phyloP scores from a whole-genome alignment of 2,797 vertebrate species.

The Anguilla obscura region DNA sequence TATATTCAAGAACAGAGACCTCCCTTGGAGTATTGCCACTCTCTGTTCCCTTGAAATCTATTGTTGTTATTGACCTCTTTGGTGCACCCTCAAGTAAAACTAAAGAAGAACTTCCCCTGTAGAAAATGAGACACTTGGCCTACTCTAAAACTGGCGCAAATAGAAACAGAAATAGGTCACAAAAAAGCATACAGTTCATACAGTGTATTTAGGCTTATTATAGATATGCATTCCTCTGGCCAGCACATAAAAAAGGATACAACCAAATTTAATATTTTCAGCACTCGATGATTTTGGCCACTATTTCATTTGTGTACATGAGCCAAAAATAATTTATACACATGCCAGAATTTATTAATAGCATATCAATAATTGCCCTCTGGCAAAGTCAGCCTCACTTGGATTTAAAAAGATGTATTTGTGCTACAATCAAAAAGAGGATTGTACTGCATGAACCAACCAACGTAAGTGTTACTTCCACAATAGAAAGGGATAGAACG shows the following conservation, averaged over 20 bases:
- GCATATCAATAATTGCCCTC: not conserved
- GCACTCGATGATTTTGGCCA: too few relatives aligned
- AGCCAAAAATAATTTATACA: not conserved
- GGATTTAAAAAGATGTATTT: not conserved
- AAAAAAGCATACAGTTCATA: not conserved
- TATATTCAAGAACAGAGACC: not conserved
- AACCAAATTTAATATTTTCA: not conserved
- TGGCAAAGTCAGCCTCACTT: conserved; percentile 4
- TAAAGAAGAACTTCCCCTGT: not conserved
- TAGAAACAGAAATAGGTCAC: conserved; percentile 6
- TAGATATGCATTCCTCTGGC: not conserved
- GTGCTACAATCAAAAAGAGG: not conserved
- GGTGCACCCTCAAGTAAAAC: not conserved
- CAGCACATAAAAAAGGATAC: not conserved
- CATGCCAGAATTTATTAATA: not conserved
- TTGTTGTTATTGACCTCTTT: not conserved
- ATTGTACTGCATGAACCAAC: not conserved
- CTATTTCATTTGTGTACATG: not conserved
- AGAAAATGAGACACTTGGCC: conserved; percentile 9
- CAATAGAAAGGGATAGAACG: not conserved
- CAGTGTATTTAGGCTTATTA: not conserved
- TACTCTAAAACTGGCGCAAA: not conserved
- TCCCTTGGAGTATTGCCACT: not conserved
- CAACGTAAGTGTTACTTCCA: not conserved
- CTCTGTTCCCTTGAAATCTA: not conserved